Percentiles rank a stretch among this genome's conserved stretches.
phyloP scores from a whole-genome alignment of 2,888 invertebrate genomes.

The Acleris laterana region DNA sequence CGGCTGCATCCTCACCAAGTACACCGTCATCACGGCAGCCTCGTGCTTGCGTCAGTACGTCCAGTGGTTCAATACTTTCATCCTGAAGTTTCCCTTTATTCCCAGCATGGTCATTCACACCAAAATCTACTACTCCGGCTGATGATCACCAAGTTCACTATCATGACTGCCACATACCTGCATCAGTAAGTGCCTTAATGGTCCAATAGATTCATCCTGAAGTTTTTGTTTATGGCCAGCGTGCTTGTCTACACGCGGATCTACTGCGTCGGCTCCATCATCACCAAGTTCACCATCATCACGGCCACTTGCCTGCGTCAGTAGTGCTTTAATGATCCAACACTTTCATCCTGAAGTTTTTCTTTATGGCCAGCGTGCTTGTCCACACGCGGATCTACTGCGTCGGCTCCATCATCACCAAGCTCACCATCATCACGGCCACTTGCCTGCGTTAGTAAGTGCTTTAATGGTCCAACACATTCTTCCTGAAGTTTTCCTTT shows the following conservation, averaged over 20 bases:
- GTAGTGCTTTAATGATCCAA: constrained; percentile 4
- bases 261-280: constrained; percentile 52
- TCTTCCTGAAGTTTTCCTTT: too few species aligned
- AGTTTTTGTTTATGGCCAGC: constrained; percentile 54
- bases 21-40: constrained; percentile 55
- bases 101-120: constrained; percentile 50
- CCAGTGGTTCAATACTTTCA: neutral
- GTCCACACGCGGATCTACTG: constrained; percentile 47
- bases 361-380: too few species aligned
- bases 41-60: constrained; percentile 54
- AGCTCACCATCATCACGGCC: constrained; percentile 53
- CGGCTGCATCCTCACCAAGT: constrained; percentile 51
- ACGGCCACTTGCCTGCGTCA: constrained; percentile 59
- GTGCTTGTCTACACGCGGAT: constrained; percentile 48
- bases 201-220: neutral
- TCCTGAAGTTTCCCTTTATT: constrained; percentile 49
- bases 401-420: constrained; percentile 52
- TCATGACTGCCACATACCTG: constrained; percentile 58
- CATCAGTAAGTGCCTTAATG: constrained; percentile 43
- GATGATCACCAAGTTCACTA: constrained; percentile 48
- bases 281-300: constrained; percentile 50
- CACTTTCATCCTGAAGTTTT: neutral
- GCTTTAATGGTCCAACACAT: too few species aligned
- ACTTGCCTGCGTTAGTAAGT: constrained; percentile 54
- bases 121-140: constrained; percentile 51